A percentile compares a stretch with the other conserved stretches of the same genome.
Evolutionary conservation across 2,888 invertebrate genomes (phyloP).

Genomic region (Tridacna crocea): DNA sequence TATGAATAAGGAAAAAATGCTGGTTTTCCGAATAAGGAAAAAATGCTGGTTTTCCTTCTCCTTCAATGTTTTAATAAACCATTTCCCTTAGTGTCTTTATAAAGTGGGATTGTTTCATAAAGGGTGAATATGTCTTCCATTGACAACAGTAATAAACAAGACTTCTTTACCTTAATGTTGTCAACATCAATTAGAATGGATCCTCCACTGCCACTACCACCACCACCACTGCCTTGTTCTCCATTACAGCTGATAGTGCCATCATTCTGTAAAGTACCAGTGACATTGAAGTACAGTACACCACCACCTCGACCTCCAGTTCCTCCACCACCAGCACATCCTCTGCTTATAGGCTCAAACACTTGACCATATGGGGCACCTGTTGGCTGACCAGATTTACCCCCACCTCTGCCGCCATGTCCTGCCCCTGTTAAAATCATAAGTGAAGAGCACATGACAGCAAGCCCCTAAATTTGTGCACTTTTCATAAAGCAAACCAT

Average conservation of each 20-base stretch:
- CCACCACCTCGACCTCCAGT: conserved; percentile 72
- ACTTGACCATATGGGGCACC: conserved; percentile 70
- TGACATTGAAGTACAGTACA: conserved; percentile 64
- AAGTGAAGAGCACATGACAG: no score
- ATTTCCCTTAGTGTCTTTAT: no score
- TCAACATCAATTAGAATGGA: conserved; percentile 64
- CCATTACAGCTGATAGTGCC: conserved; percentile 72
- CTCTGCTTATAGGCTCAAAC: conserved; percentile 65
- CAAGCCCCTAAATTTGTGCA: no score
- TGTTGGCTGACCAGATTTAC: conserved; percentile 53
- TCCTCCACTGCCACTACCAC: conserved; percentile 75
- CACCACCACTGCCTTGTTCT: conserved; percentile 52
- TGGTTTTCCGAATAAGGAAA: no score
- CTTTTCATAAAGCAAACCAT: no score
- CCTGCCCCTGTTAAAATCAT: conserved; percentile 76
- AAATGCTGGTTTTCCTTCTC: no score
- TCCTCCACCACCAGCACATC: conserved; percentile 60
- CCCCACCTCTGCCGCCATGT: conserved; percentile 75
- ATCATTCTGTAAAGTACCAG: conserved; percentile 69
- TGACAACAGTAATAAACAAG: no score
- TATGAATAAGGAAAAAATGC: no score
- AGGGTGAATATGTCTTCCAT: no score
- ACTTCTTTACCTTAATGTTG: conserved; percentile 42
- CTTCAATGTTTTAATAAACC: no score
- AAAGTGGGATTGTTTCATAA: no score